Evolutionary conservation across 2,888 invertebrate species (phyloP), one percentile per base, ranked within the genome.

Genomic region (Achlya flavicornis): DNA sequence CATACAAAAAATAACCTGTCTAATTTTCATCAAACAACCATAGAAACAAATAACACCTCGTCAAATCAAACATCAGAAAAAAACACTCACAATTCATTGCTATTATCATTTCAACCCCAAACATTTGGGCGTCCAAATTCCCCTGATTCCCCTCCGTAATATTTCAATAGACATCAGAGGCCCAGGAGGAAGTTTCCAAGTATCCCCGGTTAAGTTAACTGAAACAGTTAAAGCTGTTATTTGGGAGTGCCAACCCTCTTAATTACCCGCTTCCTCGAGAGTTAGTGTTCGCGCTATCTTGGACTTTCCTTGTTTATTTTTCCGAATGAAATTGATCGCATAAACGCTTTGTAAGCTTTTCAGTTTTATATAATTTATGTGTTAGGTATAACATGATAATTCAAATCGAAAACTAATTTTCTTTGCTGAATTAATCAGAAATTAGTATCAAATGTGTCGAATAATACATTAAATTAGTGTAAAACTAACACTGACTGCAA

Each of bases 191-290:
- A 60, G 60, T 60, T 60, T 19, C 19, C 60, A 41, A 19, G 53
- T 53, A 53, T 12, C 46, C 48, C 58, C 59, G 48, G 61, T 65
- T 60, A 60, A 63, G 63, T 63, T 64, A 66, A 65, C 62, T 64
- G 58, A 63, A 63, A 62, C 66, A 69, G 70, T 64, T 66, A 68
- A 60, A 69, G 66, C 67, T 67, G 68, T 71, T 72, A 60, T 60
- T 71, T 53, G 68, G 69, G 70, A 71, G 68, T 66, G 72, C 66
- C 73, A 67, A 65, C 70, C 66, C 73, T 66, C 75, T 73, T 78
- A 78, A 76, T 78, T 74, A 76, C 68, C 62, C 60, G 58, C 70
- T 76, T 78, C 74, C 75, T 73, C 63, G 66, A 65, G 62, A 64
- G 64, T 70, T 68, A 66, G 64, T 59, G 33, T 64, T 58, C 61